These are phyloP conservation scores for Indri indri DNA, from an alignment of 2,113 vertebrate genomes.

Conservation along the genomic window DNA sequence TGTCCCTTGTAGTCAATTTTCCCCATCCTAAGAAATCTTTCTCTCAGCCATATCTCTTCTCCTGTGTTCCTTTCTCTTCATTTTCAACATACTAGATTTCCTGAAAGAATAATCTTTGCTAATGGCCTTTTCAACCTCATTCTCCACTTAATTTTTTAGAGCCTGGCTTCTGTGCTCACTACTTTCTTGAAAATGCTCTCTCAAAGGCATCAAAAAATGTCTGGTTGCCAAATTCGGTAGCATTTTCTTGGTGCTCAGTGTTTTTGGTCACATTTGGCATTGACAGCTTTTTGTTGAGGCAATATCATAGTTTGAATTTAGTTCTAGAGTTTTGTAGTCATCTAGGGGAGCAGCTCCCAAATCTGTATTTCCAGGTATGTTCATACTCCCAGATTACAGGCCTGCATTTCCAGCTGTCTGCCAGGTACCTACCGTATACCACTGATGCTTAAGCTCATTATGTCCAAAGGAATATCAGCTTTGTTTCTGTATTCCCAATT, in stretches of 20 bases:
- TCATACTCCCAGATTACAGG: neutral
- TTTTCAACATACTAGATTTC: neutral
- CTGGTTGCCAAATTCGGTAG: neutral
- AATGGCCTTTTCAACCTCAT: neutral
- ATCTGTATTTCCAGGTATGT: neutral
- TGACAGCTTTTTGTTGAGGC: neutral
- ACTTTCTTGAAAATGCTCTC: neutral
- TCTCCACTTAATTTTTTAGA: neutral
- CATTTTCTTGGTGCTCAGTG: neutral
- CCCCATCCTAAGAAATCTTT: neutral
- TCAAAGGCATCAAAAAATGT: neutral
- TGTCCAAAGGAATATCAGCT: neutral
- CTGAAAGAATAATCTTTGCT: neutral
- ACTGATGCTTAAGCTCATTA: neutral
- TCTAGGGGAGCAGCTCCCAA: neutral
- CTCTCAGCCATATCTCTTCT: neutral
- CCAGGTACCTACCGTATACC: neutral
- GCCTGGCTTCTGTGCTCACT: neutral
- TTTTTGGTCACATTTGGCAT: neutral
- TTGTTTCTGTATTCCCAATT: neutral
- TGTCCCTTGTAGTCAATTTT: neutral
- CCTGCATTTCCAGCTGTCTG: neutral
- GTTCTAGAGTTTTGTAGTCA: neutral
- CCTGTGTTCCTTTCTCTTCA: neutral
- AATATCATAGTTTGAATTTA: neutral